Base-by-base conservation (phyloP, 2,888 invertebrate genomes). In the Ophraella communa region DNA sequence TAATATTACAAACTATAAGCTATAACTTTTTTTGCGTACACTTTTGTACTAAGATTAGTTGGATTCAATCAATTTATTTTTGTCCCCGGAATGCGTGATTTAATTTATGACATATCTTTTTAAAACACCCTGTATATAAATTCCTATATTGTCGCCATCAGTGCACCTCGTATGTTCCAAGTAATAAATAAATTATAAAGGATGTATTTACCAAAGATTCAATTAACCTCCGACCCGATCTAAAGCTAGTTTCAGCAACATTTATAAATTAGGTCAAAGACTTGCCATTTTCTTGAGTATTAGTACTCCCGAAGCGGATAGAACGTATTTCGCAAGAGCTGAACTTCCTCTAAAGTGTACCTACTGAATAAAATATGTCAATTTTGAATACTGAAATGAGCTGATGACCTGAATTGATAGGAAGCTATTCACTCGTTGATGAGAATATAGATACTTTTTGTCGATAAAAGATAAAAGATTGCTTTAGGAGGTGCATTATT, bases 371-470 rank as follows among this genome's bases (percentile, higher is more conserved):
- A 60, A 52, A 60, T 60, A 60, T 60, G 52, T 27, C 59, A 60
- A 60, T 60, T 60, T 60, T 60, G 59, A 60, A 60, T 42, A 60
- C 42, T 44, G 59, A 60, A 60, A 60, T 52, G 59, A 60, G 59
- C 52, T 60, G 59, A 60, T 60, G 59, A 60, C 59, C 59, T 21
- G 59, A 60, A 42, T 60, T 52, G 59, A 60, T 60, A 60, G 44
- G 52, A 14, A 52, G 52, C 59, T 60, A 60, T 60, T 60, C 59
- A 60, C 10, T 24, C 52, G 52, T 49, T 60, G 59, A 60, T 60
- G 59, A 60, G 52, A 60, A 52, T 60, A 60, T 52, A 60, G 59
- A 60, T 60, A 49, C 11, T 33, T 49, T 24, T 21, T 10, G 35
- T 20, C 58, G 42, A 52, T 60, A 59, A 51, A n/a, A n/a, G n/a